Evolutionary conservation across 2,888 invertebrate genomes (phyloP).

Genomic region (Litoditis marina): DNA sequence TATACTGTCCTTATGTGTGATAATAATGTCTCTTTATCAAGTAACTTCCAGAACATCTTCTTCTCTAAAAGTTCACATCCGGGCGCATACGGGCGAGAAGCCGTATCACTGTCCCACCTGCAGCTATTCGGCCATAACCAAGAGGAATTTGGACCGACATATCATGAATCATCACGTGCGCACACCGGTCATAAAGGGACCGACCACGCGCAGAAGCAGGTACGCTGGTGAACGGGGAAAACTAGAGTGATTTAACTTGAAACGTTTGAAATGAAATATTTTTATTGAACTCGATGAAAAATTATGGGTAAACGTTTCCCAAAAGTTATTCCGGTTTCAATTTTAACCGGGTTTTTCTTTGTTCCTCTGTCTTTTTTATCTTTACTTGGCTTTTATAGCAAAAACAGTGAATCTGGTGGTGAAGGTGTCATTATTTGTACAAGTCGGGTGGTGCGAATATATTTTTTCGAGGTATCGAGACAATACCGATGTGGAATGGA

Average conservation of each 20-base stretch:
- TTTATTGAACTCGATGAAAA: no score
- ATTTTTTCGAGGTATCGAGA: slow-evolving; percentile 5
- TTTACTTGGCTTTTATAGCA: no score
- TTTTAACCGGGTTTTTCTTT: no score
- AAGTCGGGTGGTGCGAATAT: no score
- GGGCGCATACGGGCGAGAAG: slow-evolving; percentile 58
- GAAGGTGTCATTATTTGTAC: no score
- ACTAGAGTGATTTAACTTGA: background rate
- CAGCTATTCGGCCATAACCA: slow-evolving; percentile 54
- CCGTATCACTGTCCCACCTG: slow-evolving; percentile 56
- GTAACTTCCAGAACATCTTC: slow-evolving; percentile 51
- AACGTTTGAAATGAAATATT: no score
- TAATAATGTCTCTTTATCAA: no score
- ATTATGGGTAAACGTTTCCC: no score
- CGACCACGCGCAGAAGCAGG: slow-evolving; percentile 34
- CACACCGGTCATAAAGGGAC: slow-evolving; percentile 30
- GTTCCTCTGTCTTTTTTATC: no score
- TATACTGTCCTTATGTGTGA: no score
- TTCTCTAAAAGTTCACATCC: slow-evolving; percentile 52
- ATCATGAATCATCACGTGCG: slow-evolving; percentile 54
- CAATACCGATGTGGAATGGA: slow-evolving; percentile 10
- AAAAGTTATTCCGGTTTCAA: no score
- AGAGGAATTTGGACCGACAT: slow-evolving; percentile 58
- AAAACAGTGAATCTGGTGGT: no score
- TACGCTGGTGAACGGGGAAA: background rate